phyloP scores from a whole-genome alignment of 2,113 vertebrate species.

The Aythya baeri region DNA sequence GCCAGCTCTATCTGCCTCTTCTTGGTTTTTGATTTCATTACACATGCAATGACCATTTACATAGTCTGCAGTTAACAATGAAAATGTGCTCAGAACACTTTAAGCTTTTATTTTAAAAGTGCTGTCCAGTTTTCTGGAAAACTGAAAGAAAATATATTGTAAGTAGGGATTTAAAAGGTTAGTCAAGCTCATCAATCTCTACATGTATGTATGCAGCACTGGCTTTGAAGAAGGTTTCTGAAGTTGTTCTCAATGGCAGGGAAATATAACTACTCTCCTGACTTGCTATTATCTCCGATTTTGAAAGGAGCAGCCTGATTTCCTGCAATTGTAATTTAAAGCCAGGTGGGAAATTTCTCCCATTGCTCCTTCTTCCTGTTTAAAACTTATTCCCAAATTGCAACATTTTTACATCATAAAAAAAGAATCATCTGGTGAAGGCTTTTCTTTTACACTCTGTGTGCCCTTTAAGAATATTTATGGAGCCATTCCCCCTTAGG shows the following conservation, averaged over 20 bases:
- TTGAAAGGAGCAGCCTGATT: constrained; percentile 13
- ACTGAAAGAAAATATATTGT: background rate
- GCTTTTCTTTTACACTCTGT: background rate
- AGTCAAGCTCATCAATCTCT: background rate
- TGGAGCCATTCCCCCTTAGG: background rate
- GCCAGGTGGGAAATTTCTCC: background rate
- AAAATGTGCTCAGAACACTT: background rate
- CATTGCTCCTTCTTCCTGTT: background rate
- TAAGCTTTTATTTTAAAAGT: background rate
- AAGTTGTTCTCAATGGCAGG: background rate
- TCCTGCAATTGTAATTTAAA: constrained; percentile 32
- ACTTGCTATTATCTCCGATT: background rate
- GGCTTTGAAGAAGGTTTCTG: background rate
- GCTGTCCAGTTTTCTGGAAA: background rate
- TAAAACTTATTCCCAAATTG: constrained; percentile 16
- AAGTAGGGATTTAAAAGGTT: background rate
- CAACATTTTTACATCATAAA: constrained; percentile 9
- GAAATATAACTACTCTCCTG: background rate
- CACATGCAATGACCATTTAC: background rate
- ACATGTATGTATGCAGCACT: background rate
- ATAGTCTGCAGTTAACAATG: background rate
- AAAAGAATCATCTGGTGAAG: background rate
- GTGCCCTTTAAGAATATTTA: constrained; percentile 33
- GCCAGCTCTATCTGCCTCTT: background rate
- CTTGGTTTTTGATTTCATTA: background rate